These are phyloP conservation scores for Podarcis raffonei DNA, from an alignment of 2,113 vertebrate species.

Conservation along the genomic window DNA sequence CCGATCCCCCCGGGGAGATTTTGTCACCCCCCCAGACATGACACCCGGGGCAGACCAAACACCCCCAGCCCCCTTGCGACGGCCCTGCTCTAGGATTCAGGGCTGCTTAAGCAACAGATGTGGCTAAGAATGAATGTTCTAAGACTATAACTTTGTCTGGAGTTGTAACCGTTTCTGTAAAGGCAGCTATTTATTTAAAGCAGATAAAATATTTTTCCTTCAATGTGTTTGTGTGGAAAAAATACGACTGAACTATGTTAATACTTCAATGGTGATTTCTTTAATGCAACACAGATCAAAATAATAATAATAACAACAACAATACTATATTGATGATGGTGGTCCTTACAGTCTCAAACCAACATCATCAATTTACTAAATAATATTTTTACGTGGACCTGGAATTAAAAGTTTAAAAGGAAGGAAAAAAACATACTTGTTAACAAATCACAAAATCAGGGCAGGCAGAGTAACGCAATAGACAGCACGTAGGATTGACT, in stretches of 20 bases:
- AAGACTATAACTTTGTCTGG: neutral
- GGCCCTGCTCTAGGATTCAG: neutral
- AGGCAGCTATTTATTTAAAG: constrained; percentile 41
- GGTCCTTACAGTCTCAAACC: constrained; percentile 24
- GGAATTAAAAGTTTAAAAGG: constrained; percentile 21
- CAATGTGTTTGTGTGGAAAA: constrained; percentile 39
- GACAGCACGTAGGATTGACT: neutral
- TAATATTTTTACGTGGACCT: constrained; percentile 24
- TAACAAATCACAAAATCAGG: constrained; percentile 41
- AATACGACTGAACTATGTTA: constrained; percentile 44
- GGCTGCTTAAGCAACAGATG: neutral
- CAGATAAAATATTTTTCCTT: constrained; percentile 55
- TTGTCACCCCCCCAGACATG: too few relatives aligned
- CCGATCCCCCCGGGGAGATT: too few relatives aligned
- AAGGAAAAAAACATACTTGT: constrained; percentile 10
- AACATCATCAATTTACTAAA: constrained; percentile 36
- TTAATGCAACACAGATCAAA: constrained; percentile 32
- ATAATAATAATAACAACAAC: constrained; percentile 57
- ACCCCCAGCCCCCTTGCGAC: too few relatives aligned
- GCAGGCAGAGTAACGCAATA: constrained; percentile 23
- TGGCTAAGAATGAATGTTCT: neutral
- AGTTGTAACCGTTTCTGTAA: neutral
- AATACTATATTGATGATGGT: neutral
- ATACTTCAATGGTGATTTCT: constrained; percentile 55
- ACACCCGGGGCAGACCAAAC: too few relatives aligned